These are phyloP conservation scores for Ariolimax columbianus DNA, from an alignment of 2,888 invertebrate genomes.

Conservation along the genomic window DNA sequence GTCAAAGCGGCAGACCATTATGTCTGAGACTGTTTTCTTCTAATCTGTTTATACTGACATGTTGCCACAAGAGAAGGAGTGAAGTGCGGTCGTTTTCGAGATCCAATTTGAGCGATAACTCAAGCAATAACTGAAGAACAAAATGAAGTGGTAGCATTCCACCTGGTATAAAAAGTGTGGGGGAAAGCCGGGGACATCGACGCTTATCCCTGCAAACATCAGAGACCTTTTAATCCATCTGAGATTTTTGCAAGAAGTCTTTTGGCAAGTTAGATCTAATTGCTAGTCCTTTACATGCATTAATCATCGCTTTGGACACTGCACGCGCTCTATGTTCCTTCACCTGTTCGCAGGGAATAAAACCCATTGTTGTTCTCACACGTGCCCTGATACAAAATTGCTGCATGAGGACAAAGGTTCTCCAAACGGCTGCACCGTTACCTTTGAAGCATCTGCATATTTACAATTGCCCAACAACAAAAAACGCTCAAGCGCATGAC, in stretches of 20 bases:
- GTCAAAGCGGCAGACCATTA: neutral
- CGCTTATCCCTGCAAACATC: slow-evolving; percentile 23
- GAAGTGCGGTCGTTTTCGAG: slow-evolving; percentile 9
- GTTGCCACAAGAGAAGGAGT: neutral
- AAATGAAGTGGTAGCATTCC: neutral
- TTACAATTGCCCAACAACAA: slow-evolving; percentile 42
- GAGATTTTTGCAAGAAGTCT: slow-evolving; percentile 17
- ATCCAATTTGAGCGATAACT: neutral
- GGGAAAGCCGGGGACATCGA: neutral
- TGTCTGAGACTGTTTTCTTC: neutral
- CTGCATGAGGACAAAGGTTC: slow-evolving; percentile 31
- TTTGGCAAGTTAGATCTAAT: slow-evolving; percentile 29
- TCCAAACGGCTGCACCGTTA: slow-evolving; percentile 47
- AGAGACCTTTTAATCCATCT: neutral
- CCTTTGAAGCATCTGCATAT: slow-evolving; percentile 43
- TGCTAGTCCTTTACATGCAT: slow-evolving; percentile 45
- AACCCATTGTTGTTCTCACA: slow-evolving; percentile 35
- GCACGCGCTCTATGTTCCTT: slow-evolving; percentile 35
- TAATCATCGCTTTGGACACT: slow-evolving; percentile 39
- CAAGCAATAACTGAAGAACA: neutral
- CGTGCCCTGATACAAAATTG: slow-evolving; percentile 33
- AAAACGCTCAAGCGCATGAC: slow-evolving; percentile 10
- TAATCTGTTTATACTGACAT: neutral
- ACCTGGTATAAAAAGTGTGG: neutral
- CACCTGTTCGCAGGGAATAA: slow-evolving; percentile 35